Evolutionary conservation across 2,888 invertebrate genomes (phyloP), one percentile per base, ranked within the genome.

Genomic region (Parnassius orleans): DNA sequence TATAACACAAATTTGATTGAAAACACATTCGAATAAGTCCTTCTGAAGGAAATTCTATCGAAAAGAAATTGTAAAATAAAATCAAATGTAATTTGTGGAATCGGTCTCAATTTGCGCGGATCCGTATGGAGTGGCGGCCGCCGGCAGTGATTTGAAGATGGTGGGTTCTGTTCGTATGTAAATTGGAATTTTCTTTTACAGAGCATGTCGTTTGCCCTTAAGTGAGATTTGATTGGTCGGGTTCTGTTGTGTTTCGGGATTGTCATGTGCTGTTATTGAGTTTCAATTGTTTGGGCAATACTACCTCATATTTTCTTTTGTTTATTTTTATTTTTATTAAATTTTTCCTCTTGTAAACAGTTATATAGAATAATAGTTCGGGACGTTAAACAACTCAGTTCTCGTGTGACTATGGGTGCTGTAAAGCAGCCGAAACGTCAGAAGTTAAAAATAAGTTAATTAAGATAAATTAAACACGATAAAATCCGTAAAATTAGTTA

Each of bases 61-160:
- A 79, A 85, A 87, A 84, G 81, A 82, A 87, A 87, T 87, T 86
- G 86, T 85, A 80, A 86, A 88, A 87, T 86, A 87, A 88, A 88
- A 90, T 89, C 87, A 86, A 86, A 87, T 79, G 81, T 84, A 81
- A 89, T 84, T 85, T 81, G 76, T 75, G 72, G 73, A 70, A 78
- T 84, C 76, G 78, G 77, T 84, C 79, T 79, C 87, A 86, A 86
- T 88, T 88, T 82, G 81, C 69, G 48, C 48, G 48, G 65, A 71
- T 69, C 65, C 43, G 69, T 75, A 72, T 57, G n/a, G 46, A 24
- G 65, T 58, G 70, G 77, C 73, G 50, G n/a, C 58, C 63, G 61
- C 60, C 59, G 68, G 66, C 65, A 63, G 63, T 59, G 55, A 46
- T 60, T 48, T 50, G 33, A 33, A 33, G 33, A 33, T 14, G 11